Evolutionary conservation across 2,113 vertebrate species (phyloP).

Genomic region (Dromas ardeola): DNA sequence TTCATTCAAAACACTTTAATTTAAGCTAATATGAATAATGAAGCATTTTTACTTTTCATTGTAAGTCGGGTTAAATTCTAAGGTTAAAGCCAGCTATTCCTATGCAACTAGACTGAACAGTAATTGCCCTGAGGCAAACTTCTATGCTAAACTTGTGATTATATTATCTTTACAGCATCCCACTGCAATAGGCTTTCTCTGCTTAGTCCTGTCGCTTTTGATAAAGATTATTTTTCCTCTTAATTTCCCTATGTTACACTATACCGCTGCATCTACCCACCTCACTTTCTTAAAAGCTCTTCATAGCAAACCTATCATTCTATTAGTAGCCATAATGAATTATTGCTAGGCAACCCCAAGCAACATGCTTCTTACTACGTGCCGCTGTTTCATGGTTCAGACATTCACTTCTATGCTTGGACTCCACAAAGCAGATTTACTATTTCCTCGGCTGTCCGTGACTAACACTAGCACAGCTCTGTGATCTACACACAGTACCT

Average conservation of each 20-base stretch:
- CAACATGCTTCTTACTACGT: background rate
- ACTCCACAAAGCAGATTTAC: background rate
- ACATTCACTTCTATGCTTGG: background rate
- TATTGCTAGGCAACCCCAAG: constrained; percentile 31
- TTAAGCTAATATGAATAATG: background rate
- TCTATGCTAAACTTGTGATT: background rate
- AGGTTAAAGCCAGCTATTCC: background rate
- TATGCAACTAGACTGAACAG: background rate
- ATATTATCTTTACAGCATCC: background rate
- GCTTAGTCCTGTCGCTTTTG: background rate
- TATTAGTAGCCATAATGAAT: constrained; percentile 9
- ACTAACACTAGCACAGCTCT: background rate
- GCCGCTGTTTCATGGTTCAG: background rate
- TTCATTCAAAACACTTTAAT: background rate
- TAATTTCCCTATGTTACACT: background rate
- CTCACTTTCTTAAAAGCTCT: background rate
- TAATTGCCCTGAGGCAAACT: background rate
- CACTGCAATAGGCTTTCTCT: background rate
- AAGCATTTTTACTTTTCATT: background rate
- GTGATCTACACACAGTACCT: background rate
- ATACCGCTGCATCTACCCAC: background rate
- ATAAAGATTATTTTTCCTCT: background rate
- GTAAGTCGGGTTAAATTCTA: background rate
- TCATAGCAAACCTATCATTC: background rate
- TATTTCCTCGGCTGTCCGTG: background rate